These are phyloP conservation scores for Megalopta genalis DNA, from an alignment of 1,140 invertebrate genomes.

Conservation along the genomic window DNA sequence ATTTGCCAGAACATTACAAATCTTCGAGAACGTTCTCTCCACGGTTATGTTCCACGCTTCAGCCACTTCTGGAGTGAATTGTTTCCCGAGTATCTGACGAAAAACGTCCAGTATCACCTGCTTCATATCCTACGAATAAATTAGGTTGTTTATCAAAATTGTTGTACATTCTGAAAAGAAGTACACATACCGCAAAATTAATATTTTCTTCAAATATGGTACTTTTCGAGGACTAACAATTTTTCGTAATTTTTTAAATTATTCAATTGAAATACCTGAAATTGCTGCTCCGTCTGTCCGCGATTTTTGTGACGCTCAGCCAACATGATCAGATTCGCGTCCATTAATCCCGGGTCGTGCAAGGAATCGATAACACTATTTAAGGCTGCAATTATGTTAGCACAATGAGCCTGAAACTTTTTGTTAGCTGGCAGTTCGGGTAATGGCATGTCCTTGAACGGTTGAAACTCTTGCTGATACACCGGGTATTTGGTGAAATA, in stretches of 20 bases:
- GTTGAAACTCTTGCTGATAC: slow-evolving; percentile 82
- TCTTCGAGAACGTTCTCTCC: slow-evolving; percentile 60
- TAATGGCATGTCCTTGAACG: slow-evolving; percentile 81
- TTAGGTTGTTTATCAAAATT: too few species aligned
- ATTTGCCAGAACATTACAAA: slow-evolving; percentile 10
- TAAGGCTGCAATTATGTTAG: slow-evolving; percentile 84
- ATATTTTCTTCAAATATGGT: too few species aligned
- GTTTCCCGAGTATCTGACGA: slow-evolving; percentile 71
- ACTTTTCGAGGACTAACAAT: too few species aligned
- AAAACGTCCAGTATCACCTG: slow-evolving; percentile 74
- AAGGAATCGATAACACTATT: slow-evolving; percentile 84
- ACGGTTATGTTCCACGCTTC: slow-evolving; percentile 81
- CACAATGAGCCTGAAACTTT: slow-evolving; percentile 85
- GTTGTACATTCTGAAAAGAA: too few species aligned
- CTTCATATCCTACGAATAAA: slow-evolving; percentile 77
- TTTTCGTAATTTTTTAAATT: too few species aligned
- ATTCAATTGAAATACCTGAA: slow-evolving; percentile 50
- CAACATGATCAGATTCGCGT: slow-evolving; percentile 83
- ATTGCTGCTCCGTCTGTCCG: slow-evolving; percentile 72
- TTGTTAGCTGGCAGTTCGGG: slow-evolving; percentile 82
- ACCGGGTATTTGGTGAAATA: slow-evolving; percentile 84
- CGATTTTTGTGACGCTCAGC: slow-evolving; percentile 83
- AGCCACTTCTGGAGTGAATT: slow-evolving; percentile 75
- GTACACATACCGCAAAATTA: too few species aligned
- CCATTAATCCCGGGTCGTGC: slow-evolving; percentile 83